Evolutionary conservation across 2,888 invertebrate genomes (phyloP), one percentile per base, ranked within the genome.

Genomic region (Tipula vernalis): DNA sequence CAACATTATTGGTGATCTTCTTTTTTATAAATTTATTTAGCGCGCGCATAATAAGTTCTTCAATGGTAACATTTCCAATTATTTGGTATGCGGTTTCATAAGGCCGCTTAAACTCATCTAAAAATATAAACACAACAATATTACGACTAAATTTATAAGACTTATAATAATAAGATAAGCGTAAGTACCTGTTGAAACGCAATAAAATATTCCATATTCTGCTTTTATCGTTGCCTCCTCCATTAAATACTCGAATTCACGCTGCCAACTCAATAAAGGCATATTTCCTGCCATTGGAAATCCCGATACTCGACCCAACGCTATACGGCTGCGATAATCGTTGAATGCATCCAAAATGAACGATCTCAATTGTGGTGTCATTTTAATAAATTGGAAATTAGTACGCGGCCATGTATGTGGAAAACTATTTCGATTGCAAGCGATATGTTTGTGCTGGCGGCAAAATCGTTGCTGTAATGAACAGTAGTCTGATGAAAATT

Each of bases 211-310:
- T 44, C 84, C 84, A 84, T 39, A 84, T 39, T 39, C 42, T 18
- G 85, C 18, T 44, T 85, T 85, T 3, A 42, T 44, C 0, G 18
- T 42, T 0, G 15, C 42, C 42, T 85, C 85, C 28, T 85, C 85
- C 85, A 85, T 85, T 85, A 85, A 85, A 85, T 42, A 42, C 10
- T 85, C 85, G 5, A 85, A 85, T 44, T 85, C 85, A n/a, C 85
- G 42, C 10, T 42, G 42, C 85, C 85, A 85, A 10, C 3, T 5
- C 13, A 42, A 18, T 42, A 85, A 18, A 2, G 39, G 85, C 85
- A 85, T 85, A 18, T 85, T 42, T 4, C 41, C 85, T 0, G 85
- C 85, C 18, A 2, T 18, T 85, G 85, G 85, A 44, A 85, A 85
- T 12, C 42, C 41, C 1, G 1, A 6, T 10, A 85, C 18, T 0